phyloP scores from a whole-genome alignment of 1,140 invertebrate species.

The Megalopta genalis region DNA sequence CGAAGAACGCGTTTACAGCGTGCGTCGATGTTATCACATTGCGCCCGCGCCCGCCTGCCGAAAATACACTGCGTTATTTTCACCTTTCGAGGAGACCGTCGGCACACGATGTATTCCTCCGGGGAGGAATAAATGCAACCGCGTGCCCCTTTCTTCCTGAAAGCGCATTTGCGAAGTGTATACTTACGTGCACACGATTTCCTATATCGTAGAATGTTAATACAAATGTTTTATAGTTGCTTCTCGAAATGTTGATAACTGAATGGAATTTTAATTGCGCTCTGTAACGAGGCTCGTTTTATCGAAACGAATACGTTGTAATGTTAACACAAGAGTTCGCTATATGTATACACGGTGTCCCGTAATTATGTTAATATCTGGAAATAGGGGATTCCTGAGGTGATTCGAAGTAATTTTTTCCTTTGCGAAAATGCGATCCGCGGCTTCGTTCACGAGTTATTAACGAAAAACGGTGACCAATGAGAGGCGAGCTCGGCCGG shows the following conservation, averaged over 20 bases:
- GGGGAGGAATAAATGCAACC: constrained; percentile 24
- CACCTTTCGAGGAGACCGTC: constrained; percentile 16
- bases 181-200: neutral
- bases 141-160: neutral
- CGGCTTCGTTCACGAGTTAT: too few relatives aligned
- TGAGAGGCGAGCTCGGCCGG: too few relatives aligned
- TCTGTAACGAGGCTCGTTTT: neutral
- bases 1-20: neutral
- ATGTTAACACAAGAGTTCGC: neutral
- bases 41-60: neutral
- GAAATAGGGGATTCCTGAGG: too few relatives aligned
- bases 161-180: neutral
- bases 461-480: too few relatives aligned
- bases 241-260: neutral
- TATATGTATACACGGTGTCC: neutral
- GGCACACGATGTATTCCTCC: neutral
- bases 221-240: neutral
- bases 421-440: too few relatives aligned
- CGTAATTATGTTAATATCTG: too few relatives aligned
- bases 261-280: neutral
- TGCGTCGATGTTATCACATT: neutral
- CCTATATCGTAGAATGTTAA: neutral
- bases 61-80: constrained; percentile 14
- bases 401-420: too few relatives aligned
- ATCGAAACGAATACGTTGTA: neutral